Percentiles rank a stretch among this genome's conserved stretches.
phyloP scores from a whole-genome alignment of 2,888 invertebrate species.

The Latrodectus hesperus region DNA sequence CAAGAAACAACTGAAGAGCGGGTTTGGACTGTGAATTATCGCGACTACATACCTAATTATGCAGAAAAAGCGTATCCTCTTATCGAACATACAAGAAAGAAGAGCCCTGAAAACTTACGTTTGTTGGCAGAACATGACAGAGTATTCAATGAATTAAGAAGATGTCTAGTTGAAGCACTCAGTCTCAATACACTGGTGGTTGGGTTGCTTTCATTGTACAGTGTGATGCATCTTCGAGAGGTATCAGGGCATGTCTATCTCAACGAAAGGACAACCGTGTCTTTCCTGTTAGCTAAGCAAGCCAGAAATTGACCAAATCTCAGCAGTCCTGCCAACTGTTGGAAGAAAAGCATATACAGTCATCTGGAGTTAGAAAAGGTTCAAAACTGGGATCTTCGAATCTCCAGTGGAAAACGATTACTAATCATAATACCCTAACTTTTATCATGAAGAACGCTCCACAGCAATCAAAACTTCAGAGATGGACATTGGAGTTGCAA shows the following conservation, averaged over 20 bases:
- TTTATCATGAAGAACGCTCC: slow-evolving; percentile 1
- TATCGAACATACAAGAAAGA: neutral
- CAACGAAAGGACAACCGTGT: neutral
- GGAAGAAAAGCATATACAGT: neutral
- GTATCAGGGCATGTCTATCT: slow-evolving; percentile 1
- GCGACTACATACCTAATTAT: neutral
- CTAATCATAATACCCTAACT: neutral
- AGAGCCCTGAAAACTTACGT: neutral
- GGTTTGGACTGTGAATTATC: neutral
- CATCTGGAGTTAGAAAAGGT: neutral
- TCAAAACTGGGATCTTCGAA: neutral
- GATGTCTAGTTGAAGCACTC: neutral
- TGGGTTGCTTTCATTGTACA: neutral
- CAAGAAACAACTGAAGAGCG: neutral
- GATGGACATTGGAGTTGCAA: slow-evolving; percentile 4
- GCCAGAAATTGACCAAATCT: neutral
- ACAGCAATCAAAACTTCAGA: neutral
- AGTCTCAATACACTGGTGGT: neutral
- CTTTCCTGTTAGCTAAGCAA: neutral
- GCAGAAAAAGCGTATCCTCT: neutral
- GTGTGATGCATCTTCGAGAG: neutral
- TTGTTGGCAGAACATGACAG: neutral
- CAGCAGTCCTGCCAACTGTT: neutral
- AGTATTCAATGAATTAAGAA: neutral
- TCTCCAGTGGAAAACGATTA: neutral